Percentiles rank a stretch among this genome's conserved stretches.
Conservation (phyloP, 2,113 vertebrate genomes). For the Hemicordylus capensis region DNA sequence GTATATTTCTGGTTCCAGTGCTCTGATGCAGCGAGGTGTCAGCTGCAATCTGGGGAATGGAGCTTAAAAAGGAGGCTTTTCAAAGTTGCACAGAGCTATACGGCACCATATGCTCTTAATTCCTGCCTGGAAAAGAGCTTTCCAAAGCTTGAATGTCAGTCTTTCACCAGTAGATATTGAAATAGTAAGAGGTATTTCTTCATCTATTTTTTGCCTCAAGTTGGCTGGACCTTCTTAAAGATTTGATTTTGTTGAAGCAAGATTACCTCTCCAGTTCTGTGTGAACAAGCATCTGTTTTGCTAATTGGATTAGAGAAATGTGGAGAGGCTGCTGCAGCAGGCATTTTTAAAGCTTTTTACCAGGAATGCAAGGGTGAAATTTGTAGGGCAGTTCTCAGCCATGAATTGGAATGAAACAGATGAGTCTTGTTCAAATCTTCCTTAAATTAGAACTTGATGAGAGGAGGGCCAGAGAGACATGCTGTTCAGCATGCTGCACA, state of each 20-base stretch:
- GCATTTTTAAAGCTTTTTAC: not conserved
- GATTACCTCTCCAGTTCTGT: not conserved
- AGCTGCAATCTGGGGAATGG: not conserved
- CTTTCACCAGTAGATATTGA: not conserved
- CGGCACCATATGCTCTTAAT: not conserved
- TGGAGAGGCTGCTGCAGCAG: not conserved
- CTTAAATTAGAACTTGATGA: not conserved
- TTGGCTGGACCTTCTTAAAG: not conserved
- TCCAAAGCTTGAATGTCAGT: not conserved
- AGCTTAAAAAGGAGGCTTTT: not conserved
- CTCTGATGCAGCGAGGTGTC: not conserved
- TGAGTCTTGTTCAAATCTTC: not conserved
- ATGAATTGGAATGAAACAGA: not conserved
- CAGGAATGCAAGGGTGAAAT: not conserved
- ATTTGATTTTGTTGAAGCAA: not conserved
- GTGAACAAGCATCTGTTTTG: not conserved
- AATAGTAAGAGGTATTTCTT: not conserved
- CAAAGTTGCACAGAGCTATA: not conserved
- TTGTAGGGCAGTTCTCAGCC: not conserved
- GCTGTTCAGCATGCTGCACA: not conserved
- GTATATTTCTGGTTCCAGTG: too few relatives aligned
- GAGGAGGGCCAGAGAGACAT: not conserved
- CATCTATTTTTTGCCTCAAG: not conserved
- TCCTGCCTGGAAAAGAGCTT: slow-evolving; percentile 1
- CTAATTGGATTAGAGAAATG: not conserved